Conservation (phyloP, 1,140 invertebrate species). For the Anthonomus grandis region DNA sequence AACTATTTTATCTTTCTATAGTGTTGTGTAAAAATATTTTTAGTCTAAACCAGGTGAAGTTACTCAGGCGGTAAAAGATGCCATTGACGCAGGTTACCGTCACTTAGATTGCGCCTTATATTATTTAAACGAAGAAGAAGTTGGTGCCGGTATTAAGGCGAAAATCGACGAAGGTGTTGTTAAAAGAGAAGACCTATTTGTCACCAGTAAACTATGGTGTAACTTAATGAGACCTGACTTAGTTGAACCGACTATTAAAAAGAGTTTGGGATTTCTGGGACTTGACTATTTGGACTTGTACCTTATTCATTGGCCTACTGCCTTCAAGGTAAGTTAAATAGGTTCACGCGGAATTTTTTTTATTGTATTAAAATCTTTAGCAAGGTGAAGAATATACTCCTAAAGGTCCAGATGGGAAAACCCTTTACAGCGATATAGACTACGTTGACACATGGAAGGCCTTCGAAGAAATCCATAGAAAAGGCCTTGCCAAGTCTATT, state of each 20-base stretch:
- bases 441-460: conserved; percentile 68
- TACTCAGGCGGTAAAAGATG: conserved; percentile 68
- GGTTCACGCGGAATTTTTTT: background rate
- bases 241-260: conserved; percentile 59
- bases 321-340: conserved; percentile 27
- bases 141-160: conserved; percentile 71
- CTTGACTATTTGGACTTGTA: conserved; percentile 75
- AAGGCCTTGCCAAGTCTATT: conserved; percentile 71
- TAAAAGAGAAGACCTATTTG: conserved; percentile 63
- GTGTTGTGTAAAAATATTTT: too few relatives aligned
- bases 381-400: conserved; percentile 49
- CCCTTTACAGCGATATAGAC: conserved; percentile 52
- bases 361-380: conserved; percentile 29
- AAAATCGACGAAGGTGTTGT: conserved; percentile 69
- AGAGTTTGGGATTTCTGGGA: conserved; percentile 61
- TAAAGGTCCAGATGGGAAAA: conserved; percentile 48
- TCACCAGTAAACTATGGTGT: conserved; percentile 68
- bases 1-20: too few relatives aligned
- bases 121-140: conserved; percentile 79
- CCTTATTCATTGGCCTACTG: conserved; percentile 77
- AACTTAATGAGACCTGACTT: conserved; percentile 59
- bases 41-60: conserved; percentile 71
- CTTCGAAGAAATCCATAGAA: conserved; percentile 66
- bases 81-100: conserved; percentile 68
- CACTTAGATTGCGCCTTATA: conserved; percentile 66